Conservation (phyloP, 1,140 invertebrate genomes). For the Steinernema feltiae region DNA sequence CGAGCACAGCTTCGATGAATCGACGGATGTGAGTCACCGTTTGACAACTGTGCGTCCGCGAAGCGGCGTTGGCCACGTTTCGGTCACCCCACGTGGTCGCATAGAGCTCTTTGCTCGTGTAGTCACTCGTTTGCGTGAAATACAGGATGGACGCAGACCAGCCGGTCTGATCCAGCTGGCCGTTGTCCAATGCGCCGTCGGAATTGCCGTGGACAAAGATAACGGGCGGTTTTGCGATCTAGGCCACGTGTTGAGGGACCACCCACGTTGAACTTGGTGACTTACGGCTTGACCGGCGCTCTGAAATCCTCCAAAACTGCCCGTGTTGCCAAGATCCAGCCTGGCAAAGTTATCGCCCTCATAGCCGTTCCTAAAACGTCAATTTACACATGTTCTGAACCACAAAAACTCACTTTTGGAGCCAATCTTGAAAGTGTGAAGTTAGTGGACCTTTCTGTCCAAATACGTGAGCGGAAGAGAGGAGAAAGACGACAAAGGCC, state of each 20-base stretch:
- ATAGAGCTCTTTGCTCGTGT: conserved; percentile 33
- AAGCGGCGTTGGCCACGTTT: conserved; percentile 18
- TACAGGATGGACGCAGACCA: conserved; percentile 23
- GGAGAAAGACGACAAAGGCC: background rate
- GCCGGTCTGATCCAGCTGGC: conserved; percentile 9
- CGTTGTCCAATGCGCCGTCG: conserved; percentile 29
- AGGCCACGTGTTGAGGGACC: conserved; percentile 15
- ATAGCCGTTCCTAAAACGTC: conserved; percentile 32
- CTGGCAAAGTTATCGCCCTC: conserved; percentile 34
- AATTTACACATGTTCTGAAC: background rate
- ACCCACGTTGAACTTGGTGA: background rate
- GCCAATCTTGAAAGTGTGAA: conserved; percentile 26
- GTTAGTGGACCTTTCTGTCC: conserved; percentile 22
- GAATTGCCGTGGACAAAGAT: conserved; percentile 45
- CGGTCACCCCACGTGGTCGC: conserved; percentile 41
- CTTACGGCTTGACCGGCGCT: conserved; percentile 15
- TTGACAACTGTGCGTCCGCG: conserved; percentile 32
- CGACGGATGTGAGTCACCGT: conserved; percentile 21
- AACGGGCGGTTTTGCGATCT: conserved; percentile 31
- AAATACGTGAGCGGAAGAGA: background rate
- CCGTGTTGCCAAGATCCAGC: conserved; percentile 30
- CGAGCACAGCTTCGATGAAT: conserved; percentile 32
- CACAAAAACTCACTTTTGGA: conserved; percentile 13
- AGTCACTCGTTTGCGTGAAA: conserved; percentile 27
- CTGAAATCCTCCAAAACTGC: conserved; percentile 37